A percentile compares a stretch with the other conserved stretches of the same genome.
These are phyloP conservation scores for Ciconia nigra DNA, from an alignment of 2,797 vertebrate species.

Conservation along the genomic window DNA sequence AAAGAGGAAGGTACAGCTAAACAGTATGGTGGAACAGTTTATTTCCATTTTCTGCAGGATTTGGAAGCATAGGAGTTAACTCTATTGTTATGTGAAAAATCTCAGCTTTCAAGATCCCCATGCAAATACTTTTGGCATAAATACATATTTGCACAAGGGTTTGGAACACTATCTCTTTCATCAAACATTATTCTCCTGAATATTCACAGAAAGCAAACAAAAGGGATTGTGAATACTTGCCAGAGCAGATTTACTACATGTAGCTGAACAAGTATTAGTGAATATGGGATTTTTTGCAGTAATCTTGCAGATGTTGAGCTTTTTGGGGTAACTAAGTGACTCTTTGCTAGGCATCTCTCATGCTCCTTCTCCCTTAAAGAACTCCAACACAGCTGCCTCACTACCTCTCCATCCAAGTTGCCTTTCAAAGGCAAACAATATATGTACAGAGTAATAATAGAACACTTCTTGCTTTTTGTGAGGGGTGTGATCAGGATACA, in stretches of 20 bases:
- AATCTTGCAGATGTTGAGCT: neutral
- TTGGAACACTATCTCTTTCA: slow-evolving; percentile 29
- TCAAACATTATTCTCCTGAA: slow-evolving; percentile 21
- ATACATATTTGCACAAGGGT: slow-evolving; percentile 32
- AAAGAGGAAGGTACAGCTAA: neutral
- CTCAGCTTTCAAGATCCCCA: neutral
- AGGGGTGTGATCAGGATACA: neutral
- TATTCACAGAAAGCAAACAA: slow-evolving; percentile 24
- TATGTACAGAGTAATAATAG: neutral
- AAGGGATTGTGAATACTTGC: neutral
- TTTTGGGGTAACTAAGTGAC: neutral
- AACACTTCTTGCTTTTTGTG: neutral
- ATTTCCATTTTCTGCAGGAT: neutral
- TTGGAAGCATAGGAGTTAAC: neutral
- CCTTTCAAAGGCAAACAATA: neutral
- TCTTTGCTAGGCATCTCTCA: neutral
- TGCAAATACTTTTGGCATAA: neutral
- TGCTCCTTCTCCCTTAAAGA: neutral
- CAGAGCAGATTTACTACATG: neutral
- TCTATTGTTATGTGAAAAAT: neutral
- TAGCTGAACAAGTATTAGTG: neutral
- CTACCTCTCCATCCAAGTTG: neutral
- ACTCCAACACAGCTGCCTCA: neutral
- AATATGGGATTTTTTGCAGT: neutral
- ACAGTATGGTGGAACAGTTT: neutral